Conservation (phyloP, 2,113 vertebrate species). For the Brachirus orientalis region DNA sequence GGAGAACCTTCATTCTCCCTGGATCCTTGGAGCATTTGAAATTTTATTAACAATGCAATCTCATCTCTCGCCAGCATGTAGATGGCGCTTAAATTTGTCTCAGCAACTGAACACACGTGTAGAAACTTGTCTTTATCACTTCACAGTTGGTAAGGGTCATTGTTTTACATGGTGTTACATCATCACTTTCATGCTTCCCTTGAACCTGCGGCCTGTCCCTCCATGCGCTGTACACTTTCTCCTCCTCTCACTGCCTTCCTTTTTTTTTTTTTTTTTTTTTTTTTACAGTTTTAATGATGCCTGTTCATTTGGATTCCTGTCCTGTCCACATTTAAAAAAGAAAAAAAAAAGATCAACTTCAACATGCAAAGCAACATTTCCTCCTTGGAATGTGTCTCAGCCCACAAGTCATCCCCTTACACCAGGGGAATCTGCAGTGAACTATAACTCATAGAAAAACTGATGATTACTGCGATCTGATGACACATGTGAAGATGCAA, state of each 20-base stretch:
- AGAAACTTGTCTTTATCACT: slow-evolving; percentile 50
- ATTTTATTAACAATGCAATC: neutral
- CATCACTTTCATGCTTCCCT: slow-evolving; percentile 23
- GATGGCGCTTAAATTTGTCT: slow-evolving; percentile 41
- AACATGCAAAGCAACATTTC: slow-evolving; percentile 11
- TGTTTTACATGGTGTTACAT: slow-evolving; percentile 11
- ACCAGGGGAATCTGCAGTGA: slow-evolving; percentile 8
- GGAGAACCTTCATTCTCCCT: too few species aligned
- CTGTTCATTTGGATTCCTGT: neutral
- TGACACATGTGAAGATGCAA: slow-evolving; percentile 35
- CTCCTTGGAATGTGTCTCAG: slow-evolving; percentile 7
- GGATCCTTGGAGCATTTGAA: too few species aligned
- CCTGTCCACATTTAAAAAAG: neutral
- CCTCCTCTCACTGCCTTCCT: neutral
- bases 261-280: too few species aligned
- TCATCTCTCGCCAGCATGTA: slow-evolving; percentile 13
- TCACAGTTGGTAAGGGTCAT: slow-evolving; percentile 30
- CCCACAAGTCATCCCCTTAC: neutral
- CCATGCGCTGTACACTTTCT: neutral
- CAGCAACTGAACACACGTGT: slow-evolving; percentile 51
- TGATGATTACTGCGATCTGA: slow-evolving; percentile 28
- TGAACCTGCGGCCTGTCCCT: neutral
- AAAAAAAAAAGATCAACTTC: neutral
- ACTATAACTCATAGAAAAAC: slow-evolving; percentile 26
- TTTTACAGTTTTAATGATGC: too few species aligned